Percentiles rank a stretch among this genome's conserved stretches.
phyloP scores from a whole-genome alignment of 2,797 vertebrate genomes.

The Onychomys leucogaster region DNA sequence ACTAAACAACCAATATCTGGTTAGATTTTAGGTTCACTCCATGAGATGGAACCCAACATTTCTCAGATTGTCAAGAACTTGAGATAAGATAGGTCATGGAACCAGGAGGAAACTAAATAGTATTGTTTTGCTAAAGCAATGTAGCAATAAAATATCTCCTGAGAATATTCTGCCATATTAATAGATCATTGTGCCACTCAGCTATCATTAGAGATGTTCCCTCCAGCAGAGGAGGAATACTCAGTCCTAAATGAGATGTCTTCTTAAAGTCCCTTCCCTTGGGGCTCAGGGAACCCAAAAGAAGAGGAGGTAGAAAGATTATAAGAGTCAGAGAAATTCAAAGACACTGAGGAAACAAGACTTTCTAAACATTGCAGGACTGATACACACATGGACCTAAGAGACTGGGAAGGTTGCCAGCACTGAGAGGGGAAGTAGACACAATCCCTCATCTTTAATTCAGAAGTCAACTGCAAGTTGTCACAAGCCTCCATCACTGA shows the following conservation, averaged over 20 bases:
- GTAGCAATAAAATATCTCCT: background rate
- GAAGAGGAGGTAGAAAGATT: background rate
- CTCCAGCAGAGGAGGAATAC: background rate
- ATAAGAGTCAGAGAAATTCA: background rate
- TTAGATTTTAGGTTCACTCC: no score
- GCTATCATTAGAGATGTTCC: background rate
- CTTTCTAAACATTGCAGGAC: background rate
- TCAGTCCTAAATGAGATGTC: background rate
- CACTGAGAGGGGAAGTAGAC: background rate
- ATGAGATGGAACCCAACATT: no score
- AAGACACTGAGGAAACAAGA: background rate
- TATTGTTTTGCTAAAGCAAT: no score
- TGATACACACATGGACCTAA: background rate
- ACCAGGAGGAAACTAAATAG: no score
- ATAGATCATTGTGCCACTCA: background rate
- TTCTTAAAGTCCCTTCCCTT: background rate
- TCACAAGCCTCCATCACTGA: background rate
- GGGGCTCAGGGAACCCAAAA: background rate
- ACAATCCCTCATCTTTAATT: background rate
- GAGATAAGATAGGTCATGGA: no score
- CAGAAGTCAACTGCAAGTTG: background rate
- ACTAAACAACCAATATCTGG: no score
- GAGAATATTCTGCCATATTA: background rate
- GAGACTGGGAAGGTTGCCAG: background rate
- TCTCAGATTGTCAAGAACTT: no score